A percentile compares a stretch with the other conserved stretches of the same genome.
Evolutionary conservation across 1,140 invertebrate genomes (phyloP).

Genomic region (Drosophila saltans): DNA sequence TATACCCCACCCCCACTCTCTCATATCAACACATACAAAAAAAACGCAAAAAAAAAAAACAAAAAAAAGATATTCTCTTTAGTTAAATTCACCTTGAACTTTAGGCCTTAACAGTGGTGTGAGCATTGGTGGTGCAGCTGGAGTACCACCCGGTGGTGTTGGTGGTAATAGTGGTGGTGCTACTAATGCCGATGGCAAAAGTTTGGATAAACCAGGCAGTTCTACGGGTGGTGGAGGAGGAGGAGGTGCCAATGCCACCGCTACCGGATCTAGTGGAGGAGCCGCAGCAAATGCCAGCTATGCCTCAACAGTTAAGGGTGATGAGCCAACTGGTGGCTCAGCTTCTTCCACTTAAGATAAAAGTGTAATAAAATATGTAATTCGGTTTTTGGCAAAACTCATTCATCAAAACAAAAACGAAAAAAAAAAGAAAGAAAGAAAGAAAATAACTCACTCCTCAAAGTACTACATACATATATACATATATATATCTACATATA

Average conservation of each 20-base stretch:
- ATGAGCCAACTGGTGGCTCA: constrained; percentile 54
- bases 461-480: constrained; percentile 51
- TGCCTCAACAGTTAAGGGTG: constrained; percentile 77
- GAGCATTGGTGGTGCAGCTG: constrained; percentile 71
- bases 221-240: constrained; percentile 24
- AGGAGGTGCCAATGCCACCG: neutral
- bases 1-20: constrained; percentile 9
- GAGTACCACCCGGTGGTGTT: constrained; percentile 49
- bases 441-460: constrained; percentile 72
- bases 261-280: constrained; percentile 31
- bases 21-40: constrained; percentile 34
- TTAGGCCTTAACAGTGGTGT: constrained; percentile 75
- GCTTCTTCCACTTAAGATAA: constrained; percentile 61
- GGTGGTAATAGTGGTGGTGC: constrained; percentile 32
- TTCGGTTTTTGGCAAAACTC: constrained; percentile 36
- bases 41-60: constrained; percentile 28
- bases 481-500: neutral
- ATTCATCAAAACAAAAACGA: constrained; percentile 25
- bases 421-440: constrained; percentile 2
- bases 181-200: constrained; percentile 51
- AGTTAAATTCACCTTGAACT: constrained; percentile 76
- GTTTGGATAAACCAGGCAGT: constrained; percentile 49
- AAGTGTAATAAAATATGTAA: constrained; percentile 1
- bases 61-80: constrained; percentile 38
- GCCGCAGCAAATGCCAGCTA: constrained; percentile 52